A percentile compares a stretch with the other conserved stretches of the same genome.
Evolutionary conservation across 2,797 vertebrate genomes (phyloP).

Genomic region (Neostethus bicornis): DNA sequence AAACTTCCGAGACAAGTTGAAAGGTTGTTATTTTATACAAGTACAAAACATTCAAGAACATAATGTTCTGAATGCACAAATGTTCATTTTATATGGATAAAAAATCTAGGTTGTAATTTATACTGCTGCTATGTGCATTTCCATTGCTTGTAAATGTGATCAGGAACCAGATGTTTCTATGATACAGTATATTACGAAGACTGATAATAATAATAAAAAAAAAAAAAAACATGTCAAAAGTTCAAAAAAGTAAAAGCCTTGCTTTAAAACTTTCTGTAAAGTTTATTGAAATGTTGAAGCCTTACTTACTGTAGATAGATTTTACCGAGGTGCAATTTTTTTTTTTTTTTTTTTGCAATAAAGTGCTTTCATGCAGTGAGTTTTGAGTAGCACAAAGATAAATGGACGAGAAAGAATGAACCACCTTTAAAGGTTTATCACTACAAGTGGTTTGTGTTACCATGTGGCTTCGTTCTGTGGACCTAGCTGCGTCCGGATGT

Average conservation of each 20-base stretch:
- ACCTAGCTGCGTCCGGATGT: not conserved
- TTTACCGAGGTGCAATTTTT: slow-evolving; percentile 6
- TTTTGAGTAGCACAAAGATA: slow-evolving; percentile 22
- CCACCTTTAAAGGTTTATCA: not conserved
- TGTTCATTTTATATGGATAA: not conserved
- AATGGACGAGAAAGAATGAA: not conserved
- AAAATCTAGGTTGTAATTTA: not conserved
- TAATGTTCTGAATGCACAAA: not conserved
- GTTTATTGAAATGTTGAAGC: slow-evolving; percentile 25
- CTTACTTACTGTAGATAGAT: slow-evolving; percentile 10
- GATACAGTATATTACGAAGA: too few relatives aligned
- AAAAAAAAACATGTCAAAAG: slow-evolving; percentile 18
- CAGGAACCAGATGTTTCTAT: too few relatives aligned
- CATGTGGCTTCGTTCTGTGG: not conserved
- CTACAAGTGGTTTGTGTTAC: slow-evolving; percentile 4
- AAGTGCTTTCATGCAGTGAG: slow-evolving; percentile 64
- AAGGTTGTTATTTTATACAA: not conserved
- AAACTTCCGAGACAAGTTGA: not conserved
- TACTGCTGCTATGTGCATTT: too few relatives aligned
- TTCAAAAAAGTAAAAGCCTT: slow-evolving; percentile 17
- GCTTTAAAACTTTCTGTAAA: slow-evolving; percentile 3
- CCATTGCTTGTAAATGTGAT: too few relatives aligned
- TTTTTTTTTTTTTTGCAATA: too few relatives aligned
- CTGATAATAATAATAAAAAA: not conserved
- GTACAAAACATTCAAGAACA: too few relatives aligned